Percentiles rank a stretch among this genome's conserved stretches.
phyloP scores from a whole-genome alignment of 2,888 invertebrate genomes.

The Spodoptera exigua region DNA sequence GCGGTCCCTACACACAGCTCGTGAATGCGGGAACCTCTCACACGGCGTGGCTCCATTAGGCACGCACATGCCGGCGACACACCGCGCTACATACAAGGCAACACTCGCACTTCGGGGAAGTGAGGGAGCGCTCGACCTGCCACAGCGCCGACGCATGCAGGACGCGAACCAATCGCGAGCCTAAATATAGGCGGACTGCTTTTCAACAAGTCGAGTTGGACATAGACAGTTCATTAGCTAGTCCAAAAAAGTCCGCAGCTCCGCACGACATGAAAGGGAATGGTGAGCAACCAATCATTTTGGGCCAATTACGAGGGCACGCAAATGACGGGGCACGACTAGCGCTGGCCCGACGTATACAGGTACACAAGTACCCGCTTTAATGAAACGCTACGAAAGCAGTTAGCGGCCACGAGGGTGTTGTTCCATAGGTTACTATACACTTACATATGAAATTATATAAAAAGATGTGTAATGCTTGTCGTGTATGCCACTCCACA shows the following conservation, averaged over 20 bases:
- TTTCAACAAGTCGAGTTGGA: constrained; percentile 31
- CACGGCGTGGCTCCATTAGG: constrained; percentile 28
- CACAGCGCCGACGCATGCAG: constrained; percentile 40
- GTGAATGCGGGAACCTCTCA: constrained; percentile 16
- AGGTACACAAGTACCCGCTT: constrained; percentile 14
- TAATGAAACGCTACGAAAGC: not conserved
- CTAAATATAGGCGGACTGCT: constrained; percentile 46
- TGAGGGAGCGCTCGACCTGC: constrained; percentile 31
- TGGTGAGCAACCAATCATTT: constrained; percentile 45
- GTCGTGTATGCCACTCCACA: too few species aligned
- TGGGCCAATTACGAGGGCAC: constrained; percentile 42
- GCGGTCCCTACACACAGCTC: constrained; percentile 5
- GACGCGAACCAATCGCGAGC: constrained; percentile 36
- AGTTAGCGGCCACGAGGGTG: too few species aligned
- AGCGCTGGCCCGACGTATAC: constrained; percentile 5
- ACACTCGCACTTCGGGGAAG: constrained; percentile 44
- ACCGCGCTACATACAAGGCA: constrained; percentile 24
- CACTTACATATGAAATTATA: too few species aligned
- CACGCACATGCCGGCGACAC: constrained; percentile 26
- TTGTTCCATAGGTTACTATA: too few species aligned
- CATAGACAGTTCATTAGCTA: constrained; percentile 47
- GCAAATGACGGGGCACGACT: constrained; percentile 41
- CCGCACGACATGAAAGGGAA: constrained; percentile 39
- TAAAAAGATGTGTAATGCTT: too few species aligned
- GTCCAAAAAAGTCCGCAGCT: constrained; percentile 53